Conservation (phyloP, 2,113 vertebrate species). For the Heloderma charlesbogerti region DNA sequence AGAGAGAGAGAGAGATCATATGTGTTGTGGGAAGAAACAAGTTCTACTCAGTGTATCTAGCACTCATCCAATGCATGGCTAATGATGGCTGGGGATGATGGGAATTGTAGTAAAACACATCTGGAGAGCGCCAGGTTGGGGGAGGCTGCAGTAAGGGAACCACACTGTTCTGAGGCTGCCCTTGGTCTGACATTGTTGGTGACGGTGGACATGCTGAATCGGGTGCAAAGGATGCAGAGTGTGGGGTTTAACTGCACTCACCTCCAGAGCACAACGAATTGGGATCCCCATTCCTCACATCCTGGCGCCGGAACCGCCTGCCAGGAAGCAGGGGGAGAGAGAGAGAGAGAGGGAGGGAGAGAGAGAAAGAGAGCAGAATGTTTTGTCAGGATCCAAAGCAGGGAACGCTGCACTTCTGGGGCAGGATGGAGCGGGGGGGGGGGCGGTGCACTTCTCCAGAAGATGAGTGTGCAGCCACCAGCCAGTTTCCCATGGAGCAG, state of each 20-base stretch:
- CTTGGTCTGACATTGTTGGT: not conserved
- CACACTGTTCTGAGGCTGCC: not conserved
- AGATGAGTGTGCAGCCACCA: not conserved
- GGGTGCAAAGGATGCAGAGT: not conserved
- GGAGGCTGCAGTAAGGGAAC: not conserved
- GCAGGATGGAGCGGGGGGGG: not conserved
- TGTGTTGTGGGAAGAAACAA: not conserved
- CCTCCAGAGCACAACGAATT: slow-evolving; percentile 93
- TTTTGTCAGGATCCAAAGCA: fast-evolving
- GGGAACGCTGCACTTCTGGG: not conserved
- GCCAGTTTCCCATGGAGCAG: not conserved
- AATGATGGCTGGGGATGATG: too few species aligned
- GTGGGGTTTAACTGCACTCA: slow-evolving; percentile 61
- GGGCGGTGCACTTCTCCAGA: too few species aligned
- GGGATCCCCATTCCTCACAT: slow-evolving; percentile 94
- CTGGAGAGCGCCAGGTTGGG: too few species aligned
- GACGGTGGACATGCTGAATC: not conserved
- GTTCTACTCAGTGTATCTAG: not conserved
- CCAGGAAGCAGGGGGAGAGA: not conserved
- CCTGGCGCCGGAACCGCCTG: slow-evolving; percentile 94
- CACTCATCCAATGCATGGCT: not conserved
- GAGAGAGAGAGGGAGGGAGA: fast-evolving
- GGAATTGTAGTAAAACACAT: too few species aligned
- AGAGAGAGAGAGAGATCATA: not conserved
- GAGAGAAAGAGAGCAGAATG: fast-evolving